A percentile compares a stretch with the other conserved stretches of the same genome.
Evolutionary conservation across 1,140 invertebrate genomes (phyloP).

Genomic region (Eufriesea mexicana): DNA sequence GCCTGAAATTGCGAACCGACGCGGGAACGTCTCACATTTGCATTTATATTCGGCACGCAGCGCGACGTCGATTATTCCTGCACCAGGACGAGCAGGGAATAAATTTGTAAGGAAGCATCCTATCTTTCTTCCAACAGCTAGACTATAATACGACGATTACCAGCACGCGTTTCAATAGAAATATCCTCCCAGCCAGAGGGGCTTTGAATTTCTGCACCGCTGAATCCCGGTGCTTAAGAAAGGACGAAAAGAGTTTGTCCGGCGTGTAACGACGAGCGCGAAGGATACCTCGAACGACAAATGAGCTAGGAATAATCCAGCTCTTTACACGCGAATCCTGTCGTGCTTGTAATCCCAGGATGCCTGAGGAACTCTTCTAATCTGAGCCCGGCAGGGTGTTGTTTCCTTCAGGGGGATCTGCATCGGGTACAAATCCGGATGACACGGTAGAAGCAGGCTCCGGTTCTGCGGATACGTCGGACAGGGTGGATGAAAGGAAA

Average conservation of each 20-base stretch:
- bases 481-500: neutral
- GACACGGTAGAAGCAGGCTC: neutral
- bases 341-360: neutral
- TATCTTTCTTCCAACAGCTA: neutral
- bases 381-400: neutral
- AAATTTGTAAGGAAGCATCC: neutral
- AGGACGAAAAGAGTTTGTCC: accelerated
- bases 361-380: neutral
- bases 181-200: too few relatives aligned
- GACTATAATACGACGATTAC: too few relatives aligned
- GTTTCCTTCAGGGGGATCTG: neutral
- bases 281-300: neutral
- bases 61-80: neutral
- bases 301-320: neutral
- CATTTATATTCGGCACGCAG: neutral
- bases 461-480: neutral
- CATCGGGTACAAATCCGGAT: constrained; percentile 26
- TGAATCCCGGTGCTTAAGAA: too few relatives aligned
- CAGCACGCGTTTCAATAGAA: too few relatives aligned
- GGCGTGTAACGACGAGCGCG: too few relatives aligned
- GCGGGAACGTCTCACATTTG: neutral
- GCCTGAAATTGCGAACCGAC: constrained; percentile 5
- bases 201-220: neutral
- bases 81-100: neutral
- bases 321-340: neutral